phyloP scores from a whole-genome alignment of 2,797 vertebrate species.

The Coracias cyanogaster region DNA sequence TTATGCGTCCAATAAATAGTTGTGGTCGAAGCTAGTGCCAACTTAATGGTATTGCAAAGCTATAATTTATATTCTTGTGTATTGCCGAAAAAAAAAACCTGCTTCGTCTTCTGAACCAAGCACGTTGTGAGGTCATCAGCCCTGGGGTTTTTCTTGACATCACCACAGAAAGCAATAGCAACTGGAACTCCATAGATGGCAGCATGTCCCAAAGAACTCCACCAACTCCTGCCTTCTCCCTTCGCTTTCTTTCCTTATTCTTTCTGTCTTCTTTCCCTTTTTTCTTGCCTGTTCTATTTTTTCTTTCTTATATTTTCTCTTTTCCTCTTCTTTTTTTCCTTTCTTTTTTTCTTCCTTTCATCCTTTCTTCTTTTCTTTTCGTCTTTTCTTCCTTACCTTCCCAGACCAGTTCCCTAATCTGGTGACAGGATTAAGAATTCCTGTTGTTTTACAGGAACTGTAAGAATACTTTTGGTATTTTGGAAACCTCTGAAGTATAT shows the following conservation, averaged over 20 bases:
- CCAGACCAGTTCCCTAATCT: constrained; percentile 4
- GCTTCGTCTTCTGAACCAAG: not conserved
- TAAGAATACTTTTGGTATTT: constrained; percentile 61
- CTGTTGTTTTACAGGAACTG: constrained; percentile 68
- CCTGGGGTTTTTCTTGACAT: not conserved
- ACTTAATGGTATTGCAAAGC: not conserved
- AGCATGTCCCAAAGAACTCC: constrained; percentile 92
- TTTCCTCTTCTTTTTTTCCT: too few relatives aligned
- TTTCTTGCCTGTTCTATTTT: too few relatives aligned
- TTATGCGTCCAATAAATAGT: not conserved
- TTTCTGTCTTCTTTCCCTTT: not conserved
- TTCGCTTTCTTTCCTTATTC: too few relatives aligned
- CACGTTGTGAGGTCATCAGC: not conserved
- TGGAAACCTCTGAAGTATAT: constrained; percentile 63
- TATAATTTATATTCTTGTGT: constrained; percentile 48
- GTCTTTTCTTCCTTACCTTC: rapidly evolving
- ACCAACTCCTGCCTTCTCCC: not conserved
- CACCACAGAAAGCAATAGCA: not conserved
- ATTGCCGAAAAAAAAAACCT: not conserved
- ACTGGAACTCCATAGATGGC: constrained; percentile 89
- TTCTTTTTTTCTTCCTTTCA: too few relatives aligned
- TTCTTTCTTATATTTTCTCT: not conserved
- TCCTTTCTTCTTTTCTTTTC: too few relatives aligned
- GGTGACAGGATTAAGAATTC: constrained; percentile 66
- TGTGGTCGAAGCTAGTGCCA: not conserved